These are phyloP conservation scores for Anthoptus insignis DNA, from an alignment of 2,888 invertebrate species.

Conservation along the genomic window DNA sequence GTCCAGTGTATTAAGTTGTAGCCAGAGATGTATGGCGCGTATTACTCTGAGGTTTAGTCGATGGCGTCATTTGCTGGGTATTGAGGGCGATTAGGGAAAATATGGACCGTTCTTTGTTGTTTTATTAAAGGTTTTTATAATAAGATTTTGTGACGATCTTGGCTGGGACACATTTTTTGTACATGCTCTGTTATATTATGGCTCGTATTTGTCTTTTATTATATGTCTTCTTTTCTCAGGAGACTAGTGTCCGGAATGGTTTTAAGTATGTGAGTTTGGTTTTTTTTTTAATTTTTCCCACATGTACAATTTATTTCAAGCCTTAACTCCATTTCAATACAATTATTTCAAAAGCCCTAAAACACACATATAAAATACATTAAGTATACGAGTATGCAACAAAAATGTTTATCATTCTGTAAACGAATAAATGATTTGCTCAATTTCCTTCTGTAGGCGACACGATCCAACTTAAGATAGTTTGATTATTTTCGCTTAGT, in stretches of 20 bases:
- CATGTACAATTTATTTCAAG: too few species aligned
- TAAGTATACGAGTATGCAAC: too few species aligned
- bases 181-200: too few species aligned
- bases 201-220: too few species aligned
- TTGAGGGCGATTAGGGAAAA: slow-evolving; percentile 37
- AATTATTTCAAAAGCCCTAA: too few species aligned
- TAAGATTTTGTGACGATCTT: slow-evolving; percentile 21
- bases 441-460: slow-evolving; percentile 60
- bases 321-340: too few species aligned
- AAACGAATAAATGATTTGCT: slow-evolving; percentile 28
- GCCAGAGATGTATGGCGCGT: slow-evolving; percentile 77
- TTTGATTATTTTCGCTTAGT: slow-evolving; percentile 54
- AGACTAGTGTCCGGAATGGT: too few species aligned
- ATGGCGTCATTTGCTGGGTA: slow-evolving; percentile 68
- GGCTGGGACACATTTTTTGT: not conserved
- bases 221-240: too few species aligned
- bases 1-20: slow-evolving; percentile 82
- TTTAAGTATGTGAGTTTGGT: too few species aligned
- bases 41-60: slow-evolving; percentile 79
- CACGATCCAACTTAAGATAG: slow-evolving; percentile 1
- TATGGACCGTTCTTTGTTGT: slow-evolving; percentile 34
- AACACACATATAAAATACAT: too few species aligned
- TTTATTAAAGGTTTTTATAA: slow-evolving; percentile 32
- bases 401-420: too few species aligned
- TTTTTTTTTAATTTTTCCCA: too few species aligned